Percentiles rank a stretch among this genome's conserved stretches.
Evolutionary conservation across 2,113 vertebrate species (phyloP).

Genomic region (Dermatemys mawii): DNA sequence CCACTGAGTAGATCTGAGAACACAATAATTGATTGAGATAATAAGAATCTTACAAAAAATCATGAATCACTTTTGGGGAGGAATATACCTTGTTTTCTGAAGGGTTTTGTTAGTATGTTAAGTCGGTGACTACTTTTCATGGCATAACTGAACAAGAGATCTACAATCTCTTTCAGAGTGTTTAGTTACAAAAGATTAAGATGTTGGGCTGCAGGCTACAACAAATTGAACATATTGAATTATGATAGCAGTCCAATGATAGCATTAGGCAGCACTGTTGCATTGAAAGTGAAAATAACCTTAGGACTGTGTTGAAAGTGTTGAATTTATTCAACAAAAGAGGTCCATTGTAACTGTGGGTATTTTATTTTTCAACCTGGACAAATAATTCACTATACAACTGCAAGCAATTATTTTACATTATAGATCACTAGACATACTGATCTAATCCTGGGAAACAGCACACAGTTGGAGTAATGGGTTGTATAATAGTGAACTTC

Average conservation of each 20-base stretch:
- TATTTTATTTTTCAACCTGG: neutral
- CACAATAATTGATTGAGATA: slow-evolving; percentile 51
- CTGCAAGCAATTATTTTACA: neutral
- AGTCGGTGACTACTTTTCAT: slow-evolving; percentile 36
- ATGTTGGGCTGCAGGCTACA: slow-evolving; percentile 16
- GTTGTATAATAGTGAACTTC: neutral
- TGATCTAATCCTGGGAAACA: fast-evolving
- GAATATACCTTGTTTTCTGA: slow-evolving; percentile 49
- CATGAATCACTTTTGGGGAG: slow-evolving; percentile 18
- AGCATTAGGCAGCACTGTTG: neutral
- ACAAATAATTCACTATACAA: neutral
- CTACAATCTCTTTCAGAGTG: slow-evolving; percentile 13
- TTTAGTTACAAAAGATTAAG: slow-evolving; percentile 30
- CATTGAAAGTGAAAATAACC: neutral
- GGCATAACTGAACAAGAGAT: slow-evolving; percentile 9
- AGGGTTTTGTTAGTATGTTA: slow-evolving; percentile 53
- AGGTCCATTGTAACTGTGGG: neutral
- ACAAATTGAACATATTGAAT: slow-evolving; percentile 40
- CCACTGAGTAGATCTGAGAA: slow-evolving; percentile 43
- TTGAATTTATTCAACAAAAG: neutral
- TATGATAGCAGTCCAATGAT: slow-evolving; percentile 6
- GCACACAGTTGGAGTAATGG: neutral
- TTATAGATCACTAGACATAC: neutral
- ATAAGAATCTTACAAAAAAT: slow-evolving; percentile 51
- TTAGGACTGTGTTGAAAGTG: neutral